These are phyloP conservation scores for Leucopsar rothschildi DNA, from an alignment of 2,113 vertebrate genomes.

Conservation along the genomic window DNA sequence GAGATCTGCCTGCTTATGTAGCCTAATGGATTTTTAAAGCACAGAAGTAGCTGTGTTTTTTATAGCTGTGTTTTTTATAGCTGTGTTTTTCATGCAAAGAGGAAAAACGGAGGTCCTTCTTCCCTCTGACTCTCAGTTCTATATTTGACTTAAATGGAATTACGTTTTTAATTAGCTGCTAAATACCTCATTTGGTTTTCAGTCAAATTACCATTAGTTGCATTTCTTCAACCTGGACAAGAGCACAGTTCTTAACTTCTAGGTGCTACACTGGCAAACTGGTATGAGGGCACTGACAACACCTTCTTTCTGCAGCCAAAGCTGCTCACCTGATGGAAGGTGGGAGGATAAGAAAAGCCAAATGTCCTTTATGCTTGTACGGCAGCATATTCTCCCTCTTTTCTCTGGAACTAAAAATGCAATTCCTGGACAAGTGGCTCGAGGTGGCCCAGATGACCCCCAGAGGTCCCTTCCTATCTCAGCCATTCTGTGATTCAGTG, in stretches of 20 bases:
- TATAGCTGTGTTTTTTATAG: not conserved
- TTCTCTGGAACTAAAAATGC: not conserved
- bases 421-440: not conserved
- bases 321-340: not conserved
- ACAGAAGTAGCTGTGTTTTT: not conserved
- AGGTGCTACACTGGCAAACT: not conserved
- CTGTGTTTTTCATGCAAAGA: not conserved
- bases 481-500: not conserved
- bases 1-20: not conserved
- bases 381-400: not conserved
- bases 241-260: not conserved
- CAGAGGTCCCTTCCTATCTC: not conserved
- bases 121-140: not conserved
- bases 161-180: not conserved
- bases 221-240: not conserved
- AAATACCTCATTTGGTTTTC: not conserved
- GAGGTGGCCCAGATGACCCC: not conserved
- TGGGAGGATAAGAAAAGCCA: not conserved
- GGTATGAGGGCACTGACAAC: fast-evolving
- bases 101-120: not conserved
- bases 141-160: not conserved
- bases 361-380: not conserved
- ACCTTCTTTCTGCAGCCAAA: not conserved
- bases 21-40: not conserved
- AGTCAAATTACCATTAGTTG: not conserved